A percentile compares a stretch with the other conserved stretches of the same genome.
Evolutionary conservation across 1,140 invertebrate species (phyloP).

Genomic region (Oedothorax gibbosus): DNA sequence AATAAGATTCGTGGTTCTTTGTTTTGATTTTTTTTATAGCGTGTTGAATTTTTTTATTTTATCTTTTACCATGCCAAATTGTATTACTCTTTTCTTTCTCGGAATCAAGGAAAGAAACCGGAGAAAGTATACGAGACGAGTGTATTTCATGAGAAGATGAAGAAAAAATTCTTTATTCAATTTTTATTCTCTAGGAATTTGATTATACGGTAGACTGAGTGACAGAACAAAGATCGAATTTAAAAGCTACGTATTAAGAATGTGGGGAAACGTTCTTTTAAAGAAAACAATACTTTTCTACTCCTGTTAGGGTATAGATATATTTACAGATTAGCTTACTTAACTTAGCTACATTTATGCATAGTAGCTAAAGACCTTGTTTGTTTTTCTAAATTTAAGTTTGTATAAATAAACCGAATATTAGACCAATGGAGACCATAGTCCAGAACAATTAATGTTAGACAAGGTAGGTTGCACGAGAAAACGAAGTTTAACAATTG

Average conservation of each 20-base stretch:
- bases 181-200: conserved; percentile 34
- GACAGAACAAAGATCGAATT: conserved; percentile 37
- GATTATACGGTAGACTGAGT: conserved; percentile 32
- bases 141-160: background rate
- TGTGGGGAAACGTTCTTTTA: background rate
- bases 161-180: conserved; percentile 6
- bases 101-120: conserved; percentile 15
- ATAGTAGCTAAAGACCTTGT: no score
- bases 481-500: no score
- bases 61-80: conserved; percentile 12
- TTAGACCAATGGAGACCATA: no score
- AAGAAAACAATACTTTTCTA: no score
- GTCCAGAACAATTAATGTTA: no score
- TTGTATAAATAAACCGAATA: no score
- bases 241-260: conserved; percentile 29
- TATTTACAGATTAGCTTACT: no score
- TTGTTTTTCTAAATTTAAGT: no score
- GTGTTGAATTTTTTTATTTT: background rate
- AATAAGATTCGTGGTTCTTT: conserved; percentile 20
- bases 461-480: no score
- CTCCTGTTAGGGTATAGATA: no score
- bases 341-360: no score
- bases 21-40: conserved; percentile 2
- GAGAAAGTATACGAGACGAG: background rate
- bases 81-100: conserved; percentile 23